Evolutionary conservation across 2,113 vertebrate species (phyloP), one percentile per base, ranked within the genome.

Genomic region (Mirounga angustirostris): DNA sequence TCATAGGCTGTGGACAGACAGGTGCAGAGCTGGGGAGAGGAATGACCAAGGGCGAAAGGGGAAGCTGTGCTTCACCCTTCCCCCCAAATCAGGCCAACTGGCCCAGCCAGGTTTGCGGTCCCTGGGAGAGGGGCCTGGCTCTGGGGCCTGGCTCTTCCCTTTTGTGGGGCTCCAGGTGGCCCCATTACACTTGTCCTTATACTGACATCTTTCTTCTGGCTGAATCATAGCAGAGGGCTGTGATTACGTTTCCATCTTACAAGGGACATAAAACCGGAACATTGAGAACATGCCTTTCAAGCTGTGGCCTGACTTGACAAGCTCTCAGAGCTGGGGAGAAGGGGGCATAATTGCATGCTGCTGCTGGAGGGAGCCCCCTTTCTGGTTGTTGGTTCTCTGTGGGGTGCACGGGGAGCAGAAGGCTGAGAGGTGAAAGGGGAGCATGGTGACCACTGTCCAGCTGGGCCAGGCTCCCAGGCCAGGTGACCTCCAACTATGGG

Each of bases 371-470:
- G n/a, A 30, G 13, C 19, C 28, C 85, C 4, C 1, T 18, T 52
- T 21, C 26, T 36, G n/a, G 40, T 10, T 3, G 1, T 33, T 26
- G 40, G 40, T 2, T 46, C 61, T 36, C 54, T 26, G 21, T 4
- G 28, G 71, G 61, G 54, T 15, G 7, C 33, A 9, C 26, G 14
- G n/a, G 81, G 59, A 83, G 11, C 21, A 4, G 50, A 30, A 54
- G 50, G 24, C 43, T 30, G 24, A 21, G 33, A 40, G 56, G 56
- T 2, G 3, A 36, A 63, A 5, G 11, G 50, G 19, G 67, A 16
- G 1, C 16, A 0, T 0, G n/a, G 43, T 6, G 30, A n/a, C 15
- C 0, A 0, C 40, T 2, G 8, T 26, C 56, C n/a, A 10, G 56
- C 43, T 24, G 46, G 71, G 65, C 36, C 71, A 10, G 73, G 56